Evolutionary conservation across 2,797 vertebrate species (phyloP).

Genomic region (Spondyliosoma cantharus): DNA sequence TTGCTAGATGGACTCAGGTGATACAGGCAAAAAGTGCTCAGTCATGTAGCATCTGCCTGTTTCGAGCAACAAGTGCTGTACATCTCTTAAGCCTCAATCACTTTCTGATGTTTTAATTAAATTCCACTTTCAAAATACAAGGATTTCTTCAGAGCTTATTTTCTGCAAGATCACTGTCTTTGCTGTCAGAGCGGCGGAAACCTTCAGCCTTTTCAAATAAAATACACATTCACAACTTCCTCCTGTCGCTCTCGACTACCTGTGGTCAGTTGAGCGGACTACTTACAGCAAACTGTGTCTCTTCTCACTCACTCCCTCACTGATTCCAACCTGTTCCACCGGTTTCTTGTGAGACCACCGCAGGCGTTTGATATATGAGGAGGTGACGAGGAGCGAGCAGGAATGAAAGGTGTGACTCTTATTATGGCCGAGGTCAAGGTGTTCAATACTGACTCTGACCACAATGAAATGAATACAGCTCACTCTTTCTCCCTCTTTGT

Average conservation of each 20-base stretch:
- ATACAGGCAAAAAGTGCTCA: conserved; percentile 51
- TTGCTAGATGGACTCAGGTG: conserved; percentile 49
- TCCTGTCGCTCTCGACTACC: neutral
- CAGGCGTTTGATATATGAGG: conserved; percentile 53
- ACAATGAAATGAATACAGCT: neutral
- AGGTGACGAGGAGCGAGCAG: conserved; percentile 29
- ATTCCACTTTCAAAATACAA: neutral
- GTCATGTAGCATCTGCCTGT: conserved; percentile 35
- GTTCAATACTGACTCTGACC: neutral
- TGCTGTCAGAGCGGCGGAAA: neutral
- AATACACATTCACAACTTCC: neutral
- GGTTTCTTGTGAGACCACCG: conserved; percentile 23
- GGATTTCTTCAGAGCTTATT: neutral
- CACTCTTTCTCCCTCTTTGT: neutral
- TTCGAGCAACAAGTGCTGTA: neutral
- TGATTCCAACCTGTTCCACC: conserved; percentile 42
- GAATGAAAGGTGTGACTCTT: conserved; percentile 14
- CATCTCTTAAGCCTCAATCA: neutral
- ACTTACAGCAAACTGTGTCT: neutral
- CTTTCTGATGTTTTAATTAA: neutral
- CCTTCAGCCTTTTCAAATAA: neutral
- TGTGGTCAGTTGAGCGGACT: conserved; percentile 7
- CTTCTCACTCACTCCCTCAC: neutral
- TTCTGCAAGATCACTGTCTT: neutral
- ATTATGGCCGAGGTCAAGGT: neutral